phyloP scores from a whole-genome alignment of 2,797 vertebrate genomes.

The Poeciliopsis paucimaculata region DNA sequence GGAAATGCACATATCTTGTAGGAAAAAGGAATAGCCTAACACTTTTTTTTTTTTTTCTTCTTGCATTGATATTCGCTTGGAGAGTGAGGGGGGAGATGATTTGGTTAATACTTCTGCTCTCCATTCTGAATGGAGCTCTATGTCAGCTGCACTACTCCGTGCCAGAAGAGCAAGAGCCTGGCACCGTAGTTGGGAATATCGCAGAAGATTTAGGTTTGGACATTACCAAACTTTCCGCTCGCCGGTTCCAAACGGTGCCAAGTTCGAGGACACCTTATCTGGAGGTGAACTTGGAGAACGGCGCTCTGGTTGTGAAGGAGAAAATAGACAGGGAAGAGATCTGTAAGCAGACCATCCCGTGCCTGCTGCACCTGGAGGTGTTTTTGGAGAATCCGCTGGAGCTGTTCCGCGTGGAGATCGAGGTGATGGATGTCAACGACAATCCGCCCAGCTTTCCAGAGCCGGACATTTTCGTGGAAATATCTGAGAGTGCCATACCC shows the following conservation, averaged over 20 bases:
- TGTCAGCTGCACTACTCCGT: slow-evolving; percentile 95
- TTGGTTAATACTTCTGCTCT: slow-evolving; percentile 87
- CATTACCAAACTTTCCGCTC: slow-evolving; percentile 98
- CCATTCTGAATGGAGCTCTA: slow-evolving; percentile 87
- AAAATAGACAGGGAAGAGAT: slow-evolving; percentile 96
- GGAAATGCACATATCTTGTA: slow-evolving; percentile 68
- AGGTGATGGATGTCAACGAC: slow-evolving; percentile 98
- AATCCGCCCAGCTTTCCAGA: slow-evolving; percentile 93
- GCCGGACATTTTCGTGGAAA: slow-evolving; percentile 95
- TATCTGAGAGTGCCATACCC: slow-evolving; percentile 96
- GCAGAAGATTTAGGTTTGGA: slow-evolving; percentile 98
- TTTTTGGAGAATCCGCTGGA: slow-evolving; percentile 97
- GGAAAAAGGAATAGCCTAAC: slow-evolving; percentile 76
- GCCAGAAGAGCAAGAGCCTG: slow-evolving; percentile 95
- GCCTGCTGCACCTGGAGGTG: slow-evolving; percentile 95
- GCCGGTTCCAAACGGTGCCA: slow-evolving; percentile 94
- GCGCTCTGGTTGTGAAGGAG: slow-evolving; percentile 92
- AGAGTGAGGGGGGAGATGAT: slow-evolving; percentile 85
- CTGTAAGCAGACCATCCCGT: slow-evolving; percentile 92
- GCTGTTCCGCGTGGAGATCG: slow-evolving; percentile 96
- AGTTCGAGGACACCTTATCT: slow-evolving; percentile 93
- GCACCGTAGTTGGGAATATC: slow-evolving; percentile 98
- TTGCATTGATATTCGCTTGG: slow-evolving; percentile 72
- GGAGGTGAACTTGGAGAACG: slow-evolving; percentile 96
- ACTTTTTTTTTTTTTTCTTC: slow-evolving; percentile 32